Conservation (phyloP, 30 jellyfish, hydroid and myxozoan genomes). For the Aurelia aurita complex sp. Pacific region DNA sequence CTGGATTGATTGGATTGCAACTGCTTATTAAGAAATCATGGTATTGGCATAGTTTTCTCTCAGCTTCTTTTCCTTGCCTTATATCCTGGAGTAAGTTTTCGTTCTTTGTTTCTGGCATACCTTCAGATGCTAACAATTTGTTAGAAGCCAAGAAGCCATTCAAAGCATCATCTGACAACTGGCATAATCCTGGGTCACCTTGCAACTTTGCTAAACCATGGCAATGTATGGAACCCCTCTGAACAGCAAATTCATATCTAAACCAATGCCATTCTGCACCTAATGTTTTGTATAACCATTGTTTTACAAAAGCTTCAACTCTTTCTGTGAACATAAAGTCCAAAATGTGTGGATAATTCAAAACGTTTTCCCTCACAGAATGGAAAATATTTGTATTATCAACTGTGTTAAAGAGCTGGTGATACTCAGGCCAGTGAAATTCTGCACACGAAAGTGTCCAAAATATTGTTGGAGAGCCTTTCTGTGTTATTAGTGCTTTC, state of each 20-base stretch:
- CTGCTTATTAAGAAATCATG: conserved; percentile 32
- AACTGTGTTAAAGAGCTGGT: background rate
- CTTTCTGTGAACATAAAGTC: conserved; percentile 49
- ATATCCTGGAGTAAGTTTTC: conserved; percentile 15
- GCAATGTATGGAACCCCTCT: too few species aligned
- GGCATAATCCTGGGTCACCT: conserved; percentile 59
- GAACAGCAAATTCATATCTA: too few species aligned
- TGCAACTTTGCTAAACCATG: conserved; percentile 49
- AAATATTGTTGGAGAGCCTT: too few species aligned
- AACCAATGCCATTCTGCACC: conserved; percentile 31
- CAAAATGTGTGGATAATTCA: conserved; percentile 42
- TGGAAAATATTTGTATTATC: background rate
- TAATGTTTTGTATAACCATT: conserved; percentile 50
- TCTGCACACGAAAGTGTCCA: too few species aligned
- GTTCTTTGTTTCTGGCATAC: background rate
- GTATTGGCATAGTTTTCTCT: conserved; percentile 29
- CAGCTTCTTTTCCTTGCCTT: conserved; percentile 44
- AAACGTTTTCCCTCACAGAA: conserved; percentile 24
- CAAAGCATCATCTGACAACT: conserved; percentile 40
- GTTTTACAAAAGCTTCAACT: conserved; percentile 47
- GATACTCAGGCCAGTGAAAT: too few species aligned
- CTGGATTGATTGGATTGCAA: conserved; percentile 38
- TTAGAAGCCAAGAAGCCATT: conserved; percentile 44
- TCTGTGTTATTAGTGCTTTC: too few species aligned
- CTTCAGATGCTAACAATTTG: conserved; percentile 2